These are phyloP conservation scores for Monarcha castaneiventris DNA, from an alignment of 2,113 vertebrate genomes.

Conservation along the genomic window DNA sequence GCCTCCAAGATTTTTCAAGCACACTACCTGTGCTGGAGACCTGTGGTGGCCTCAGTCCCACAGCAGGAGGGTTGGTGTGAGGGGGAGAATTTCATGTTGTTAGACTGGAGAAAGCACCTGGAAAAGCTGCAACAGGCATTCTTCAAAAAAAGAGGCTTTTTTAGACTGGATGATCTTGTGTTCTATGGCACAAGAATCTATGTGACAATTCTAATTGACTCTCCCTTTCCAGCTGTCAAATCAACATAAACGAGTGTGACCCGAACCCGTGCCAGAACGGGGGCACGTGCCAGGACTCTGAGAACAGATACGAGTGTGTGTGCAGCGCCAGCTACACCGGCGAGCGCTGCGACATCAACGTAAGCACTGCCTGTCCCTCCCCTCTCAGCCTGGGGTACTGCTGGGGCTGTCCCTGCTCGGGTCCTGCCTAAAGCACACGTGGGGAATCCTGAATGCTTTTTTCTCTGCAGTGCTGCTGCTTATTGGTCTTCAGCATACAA, in stretches of 20 bases:
- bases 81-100: background rate
- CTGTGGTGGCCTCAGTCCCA: background rate
- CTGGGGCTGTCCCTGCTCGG: background rate
- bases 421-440: accelerated
- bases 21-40: background rate
- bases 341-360: constrained; percentile 81
- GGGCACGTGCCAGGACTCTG: constrained; percentile 82
- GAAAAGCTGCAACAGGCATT: background rate
- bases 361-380: constrained; percentile 67
- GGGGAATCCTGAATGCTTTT: background rate
- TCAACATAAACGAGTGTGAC: constrained; percentile 82
- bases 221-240: constrained; percentile 81
- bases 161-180: background rate
- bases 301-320: constrained; percentile 83
- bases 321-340: constrained; percentile 85
- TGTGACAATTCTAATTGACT: background rate
- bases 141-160: background rate
- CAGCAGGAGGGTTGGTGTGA: background rate
- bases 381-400: accelerated
- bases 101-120: background rate
- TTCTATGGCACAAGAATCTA: background rate
- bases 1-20: background rate
- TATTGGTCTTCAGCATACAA: background rate
- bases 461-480: background rate
- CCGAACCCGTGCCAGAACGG: constrained; percentile 89